These are phyloP conservation scores for Ligdia adustata DNA, from an alignment of 2,888 invertebrate genomes.

Conservation along the genomic window DNA sequence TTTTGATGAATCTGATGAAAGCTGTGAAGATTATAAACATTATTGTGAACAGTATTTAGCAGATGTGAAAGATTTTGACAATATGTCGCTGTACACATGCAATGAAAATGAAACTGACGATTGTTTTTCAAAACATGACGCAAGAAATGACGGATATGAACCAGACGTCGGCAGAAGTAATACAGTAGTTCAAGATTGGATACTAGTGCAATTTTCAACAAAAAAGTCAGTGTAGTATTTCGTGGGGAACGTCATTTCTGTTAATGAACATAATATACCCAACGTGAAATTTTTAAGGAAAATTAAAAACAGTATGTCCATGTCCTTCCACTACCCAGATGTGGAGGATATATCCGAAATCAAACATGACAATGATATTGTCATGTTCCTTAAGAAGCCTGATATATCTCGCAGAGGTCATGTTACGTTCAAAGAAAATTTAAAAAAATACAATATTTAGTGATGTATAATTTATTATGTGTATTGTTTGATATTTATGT, in stretches of 20 bases:
- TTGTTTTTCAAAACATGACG: neutral
- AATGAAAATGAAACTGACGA: slow-evolving; percentile 3
- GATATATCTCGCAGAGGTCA: slow-evolving; percentile 1
- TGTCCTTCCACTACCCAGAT: slow-evolving; percentile 17
- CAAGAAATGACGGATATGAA: slow-evolving; percentile 7
- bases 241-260: slow-evolving; percentile 14
- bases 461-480: neutral
- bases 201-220: slow-evolving; percentile 19
- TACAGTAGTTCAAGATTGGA: slow-evolving; percentile 14
- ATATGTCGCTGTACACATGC: slow-evolving; percentile 1
- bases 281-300: slow-evolving; percentile 12
- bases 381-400: neutral
- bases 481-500: no score
- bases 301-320: slow-evolving; percentile 12
- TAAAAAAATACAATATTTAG: neutral
- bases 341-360: slow-evolving; percentile 14
- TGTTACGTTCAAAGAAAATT: neutral
- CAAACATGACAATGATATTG: neutral
- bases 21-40: slow-evolving; percentile 11
- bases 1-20: slow-evolving; percentile 5
- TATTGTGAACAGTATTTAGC: slow-evolving; percentile 9
- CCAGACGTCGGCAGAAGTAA: slow-evolving; percentile 11
- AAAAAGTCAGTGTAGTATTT: slow-evolving; percentile 6
- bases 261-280: slow-evolving; percentile 4
- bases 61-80: slow-evolving; percentile 4